Evolutionary conservation across 2,888 invertebrate species (phyloP), one percentile per base, ranked within the genome.

Genomic region (Pandemis corylana): DNA sequence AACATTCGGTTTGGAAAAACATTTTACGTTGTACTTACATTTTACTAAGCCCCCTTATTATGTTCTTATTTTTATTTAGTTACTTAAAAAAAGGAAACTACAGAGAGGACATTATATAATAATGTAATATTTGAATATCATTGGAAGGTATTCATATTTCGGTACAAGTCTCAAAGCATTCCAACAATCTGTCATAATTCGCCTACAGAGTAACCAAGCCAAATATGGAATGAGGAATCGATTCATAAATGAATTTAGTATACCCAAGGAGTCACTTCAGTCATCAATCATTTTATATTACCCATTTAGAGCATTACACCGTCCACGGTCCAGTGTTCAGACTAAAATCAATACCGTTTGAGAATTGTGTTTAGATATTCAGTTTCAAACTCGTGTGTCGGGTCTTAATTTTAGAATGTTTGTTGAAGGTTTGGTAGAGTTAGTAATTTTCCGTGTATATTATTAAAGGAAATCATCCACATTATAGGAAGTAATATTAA

Each of bases 211-310:
- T 49, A 85, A 84, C 77, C 77, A 79, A 79, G 71, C 73, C 80
- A 80, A 82, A 84, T 84, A 83, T 84, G 82, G 83, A 86, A 89
- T 89, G 89, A 89, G 84, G 83, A 87, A 91, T 90, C 86, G 86
- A 86, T 85, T 85, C 76, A 76, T 78, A 84, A 90, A 90, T 87
- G 81, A 87, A 87, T 87, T 87, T 83, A 83, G 84, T 85, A 78
- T 68, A 83, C 86, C 87, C 84, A 82, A 82, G 79, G 77, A 77
- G 76, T 81, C 81, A 78, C 78, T 80, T 66, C 70, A 78, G 78
- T 83, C 85, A 90, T 89, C 87, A 87, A 90, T 90, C 90, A 89
- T 83, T 80, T 77, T 77, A 79, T 79, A 75, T 79, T 80, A 78
- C 78, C 76, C 53, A 78, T 63, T 76, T 71, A 68, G 78, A 68